Conservation (phyloP, 2,113 vertebrate species). For the Rhinogobius similis region DNA sequence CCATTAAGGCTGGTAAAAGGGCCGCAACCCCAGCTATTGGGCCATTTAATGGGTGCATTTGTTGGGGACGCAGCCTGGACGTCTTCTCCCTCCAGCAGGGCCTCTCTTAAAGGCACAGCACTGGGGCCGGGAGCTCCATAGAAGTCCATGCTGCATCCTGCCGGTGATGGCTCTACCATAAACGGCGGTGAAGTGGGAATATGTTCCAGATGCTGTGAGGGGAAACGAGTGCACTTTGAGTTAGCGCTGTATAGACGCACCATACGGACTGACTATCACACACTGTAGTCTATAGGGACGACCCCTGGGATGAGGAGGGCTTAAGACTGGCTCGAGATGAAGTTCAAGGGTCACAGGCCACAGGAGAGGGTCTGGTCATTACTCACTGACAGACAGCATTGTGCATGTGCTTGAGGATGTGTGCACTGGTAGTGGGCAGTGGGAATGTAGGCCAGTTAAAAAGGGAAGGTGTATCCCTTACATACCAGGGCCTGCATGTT, state of each 20-base stretch:
- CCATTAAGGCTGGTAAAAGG: conserved; percentile 47
- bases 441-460: conserved; percentile 72
- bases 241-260: conserved; percentile 5
- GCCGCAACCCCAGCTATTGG: conserved; percentile 38
- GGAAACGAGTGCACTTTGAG: conserved; percentile 30
- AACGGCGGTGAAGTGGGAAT: conserved; percentile 66
- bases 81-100: conserved; percentile 37
- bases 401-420: conserved; percentile 23
- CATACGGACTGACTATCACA: conserved; percentile 13
- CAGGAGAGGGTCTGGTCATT: conserved; percentile 52
- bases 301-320: conserved; percentile 35
- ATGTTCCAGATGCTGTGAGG: conserved; percentile 71
- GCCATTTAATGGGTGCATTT: conserved; percentile 52
- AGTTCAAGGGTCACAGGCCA: conserved; percentile 64
- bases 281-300: conserved; percentile 23
- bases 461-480: conserved; percentile 67
- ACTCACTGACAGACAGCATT: conserved; percentile 49
- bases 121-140: conserved; percentile 50
- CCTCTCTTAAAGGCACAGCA: conserved; percentile 58
- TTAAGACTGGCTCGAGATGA: conserved; percentile 29
- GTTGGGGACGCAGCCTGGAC: conserved; percentile 27
- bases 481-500: conserved; percentile 45
- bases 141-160: conserved; percentile 63
- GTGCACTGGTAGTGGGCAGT: conserved; percentile 10
- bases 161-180: conserved; percentile 68